A percentile compares a stretch with the other conserved stretches of the same genome.
These are phyloP conservation scores for Geopemphigus sp. DNA, from an alignment of 1,140 invertebrate genomes.

Conservation along the genomic window DNA sequence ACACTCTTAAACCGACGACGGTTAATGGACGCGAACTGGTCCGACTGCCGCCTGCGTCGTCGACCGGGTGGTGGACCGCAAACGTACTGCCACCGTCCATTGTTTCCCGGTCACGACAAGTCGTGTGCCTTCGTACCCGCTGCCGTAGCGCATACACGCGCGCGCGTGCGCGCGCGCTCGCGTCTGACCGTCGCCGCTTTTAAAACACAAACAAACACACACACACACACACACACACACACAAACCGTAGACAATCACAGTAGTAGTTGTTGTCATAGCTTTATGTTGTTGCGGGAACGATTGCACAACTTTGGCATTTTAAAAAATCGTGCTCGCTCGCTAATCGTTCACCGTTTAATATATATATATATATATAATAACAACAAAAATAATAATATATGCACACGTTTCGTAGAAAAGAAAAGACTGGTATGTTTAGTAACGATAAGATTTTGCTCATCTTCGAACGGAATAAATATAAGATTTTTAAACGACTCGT, in stretches of 20 bases:
- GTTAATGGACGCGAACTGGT: constrained; percentile 31
- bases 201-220: not conserved
- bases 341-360: not conserved
- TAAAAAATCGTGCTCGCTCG: constrained; percentile 15
- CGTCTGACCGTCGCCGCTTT: constrained; percentile 17
- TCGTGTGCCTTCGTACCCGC: constrained; percentile 35
- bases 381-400: not conserved
- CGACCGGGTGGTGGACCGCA: constrained; percentile 15
- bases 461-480: not conserved
- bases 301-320: constrained; percentile 36
- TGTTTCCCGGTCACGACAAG: constrained; percentile 48
- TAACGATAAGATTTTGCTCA: not conserved
- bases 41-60: not conserved
- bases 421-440: not conserved
- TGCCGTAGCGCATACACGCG: constrained; percentile 13
- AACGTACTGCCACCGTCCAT: constrained; percentile 43
- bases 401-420: not conserved
- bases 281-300: not conserved
- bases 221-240: not conserved
- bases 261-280: constrained; percentile 14
- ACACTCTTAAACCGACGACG: constrained; percentile 22
- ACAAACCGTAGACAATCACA: constrained; percentile 5
- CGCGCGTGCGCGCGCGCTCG: not conserved
- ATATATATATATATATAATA: not conserved
- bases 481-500: not conserved